Percentiles rank a stretch among this genome's conserved stretches.
These are phyloP conservation scores for Harmothoe impar DNA, from an alignment of 2,888 invertebrate genomes.

Conservation along the genomic window DNA sequence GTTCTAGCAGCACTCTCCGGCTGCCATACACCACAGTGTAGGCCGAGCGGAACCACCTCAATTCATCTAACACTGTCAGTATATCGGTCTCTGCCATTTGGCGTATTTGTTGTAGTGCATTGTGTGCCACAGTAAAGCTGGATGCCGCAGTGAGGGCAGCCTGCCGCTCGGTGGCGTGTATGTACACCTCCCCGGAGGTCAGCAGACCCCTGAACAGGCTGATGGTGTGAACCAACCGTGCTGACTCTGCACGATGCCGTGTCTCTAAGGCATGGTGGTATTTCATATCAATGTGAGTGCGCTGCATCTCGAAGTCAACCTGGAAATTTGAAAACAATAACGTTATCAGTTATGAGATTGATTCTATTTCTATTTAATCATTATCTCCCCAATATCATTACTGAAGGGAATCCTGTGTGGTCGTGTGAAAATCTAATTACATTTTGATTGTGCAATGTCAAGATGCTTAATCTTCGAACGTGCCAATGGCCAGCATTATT, in stretches of 20 bases:
- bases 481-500: too few species aligned
- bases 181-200: not conserved
- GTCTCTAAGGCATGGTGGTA: not conserved
- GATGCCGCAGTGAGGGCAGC: not conserved
- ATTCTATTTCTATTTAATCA: too few species aligned
- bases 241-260: not conserved
- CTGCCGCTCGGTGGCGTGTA: not conserved
- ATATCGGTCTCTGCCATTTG: not conserved
- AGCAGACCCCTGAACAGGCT: not conserved
- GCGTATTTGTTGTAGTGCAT: not conserved
- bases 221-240: not conserved
- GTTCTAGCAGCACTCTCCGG: not conserved
- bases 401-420: too few species aligned
- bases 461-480: too few species aligned
- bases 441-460: too few species aligned
- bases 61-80: not conserved
- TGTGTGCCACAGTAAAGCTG: not conserved
- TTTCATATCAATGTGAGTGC: not conserved
- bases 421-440: too few species aligned
- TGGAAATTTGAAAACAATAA: too few species aligned
- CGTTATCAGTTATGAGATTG: too few species aligned
- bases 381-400: too few species aligned
- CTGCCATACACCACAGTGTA: not conserved
- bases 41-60: not conserved
- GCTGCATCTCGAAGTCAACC: not conserved